Percentiles rank a stretch among this genome's conserved stretches.
phyloP scores from a whole-genome alignment of 2,888 invertebrate genomes.

The Leucoptera coffeella region DNA sequence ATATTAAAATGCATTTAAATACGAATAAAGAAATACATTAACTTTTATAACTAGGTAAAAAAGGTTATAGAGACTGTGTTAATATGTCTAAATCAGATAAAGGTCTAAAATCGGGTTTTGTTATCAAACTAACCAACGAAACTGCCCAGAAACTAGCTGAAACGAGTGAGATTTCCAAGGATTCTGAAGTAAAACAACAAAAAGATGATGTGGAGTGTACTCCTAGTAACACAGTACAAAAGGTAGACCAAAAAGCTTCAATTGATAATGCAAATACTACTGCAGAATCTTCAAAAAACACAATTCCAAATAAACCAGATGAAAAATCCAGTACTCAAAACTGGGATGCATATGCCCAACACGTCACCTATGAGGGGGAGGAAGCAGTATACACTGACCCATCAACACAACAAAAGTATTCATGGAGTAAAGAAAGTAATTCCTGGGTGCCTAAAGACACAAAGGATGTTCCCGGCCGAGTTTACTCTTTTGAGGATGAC shows the following conservation, averaged over 20 bases:
- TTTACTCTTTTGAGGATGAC: conserved; percentile 69
- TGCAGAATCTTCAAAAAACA: not conserved
- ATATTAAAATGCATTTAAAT: too few relatives aligned
- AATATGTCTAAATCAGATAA: conserved; percentile 25
- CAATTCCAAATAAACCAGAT: not conserved
- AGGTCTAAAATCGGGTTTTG: conserved; percentile 26
- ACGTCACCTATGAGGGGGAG: conserved; percentile 65
- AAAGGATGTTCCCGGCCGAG: conserved; percentile 20
- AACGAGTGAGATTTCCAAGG: conserved; percentile 24
- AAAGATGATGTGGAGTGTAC: not conserved
- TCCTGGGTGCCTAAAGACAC: conserved; percentile 38
- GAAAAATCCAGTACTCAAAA: conserved; percentile 4
- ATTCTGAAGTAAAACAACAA: not conserved
- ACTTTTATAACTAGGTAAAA: too few relatives aligned
- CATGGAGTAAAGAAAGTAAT: conserved; percentile 51
- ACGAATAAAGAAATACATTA: too few relatives aligned
- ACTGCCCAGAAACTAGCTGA: conserved; percentile 38
- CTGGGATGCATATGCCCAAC: conserved; percentile 46
- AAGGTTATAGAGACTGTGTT: too few relatives aligned
- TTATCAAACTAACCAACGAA: conserved; percentile 40
- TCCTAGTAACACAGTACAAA: not conserved
- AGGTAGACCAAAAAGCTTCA: not conserved
- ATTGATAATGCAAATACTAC: not conserved
- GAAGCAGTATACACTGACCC: conserved; percentile 73
- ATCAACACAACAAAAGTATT: conserved; percentile 58